A percentile compares a stretch with the other conserved stretches of the same genome.
Evolutionary conservation across 2,888 invertebrate species (phyloP).

Genomic region (Aethes cnicana): DNA sequence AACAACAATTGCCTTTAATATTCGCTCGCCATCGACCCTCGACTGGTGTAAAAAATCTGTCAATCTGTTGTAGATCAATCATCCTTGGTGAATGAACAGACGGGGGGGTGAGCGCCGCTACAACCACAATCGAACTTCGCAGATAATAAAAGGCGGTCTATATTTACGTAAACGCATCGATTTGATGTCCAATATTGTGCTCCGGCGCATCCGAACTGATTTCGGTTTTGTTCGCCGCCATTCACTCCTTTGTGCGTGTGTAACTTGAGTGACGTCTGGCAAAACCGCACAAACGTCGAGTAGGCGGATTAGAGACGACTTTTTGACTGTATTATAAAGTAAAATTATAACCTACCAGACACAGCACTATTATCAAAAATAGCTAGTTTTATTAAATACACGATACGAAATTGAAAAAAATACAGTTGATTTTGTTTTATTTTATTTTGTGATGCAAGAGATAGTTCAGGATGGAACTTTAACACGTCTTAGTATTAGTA

Average conservation of each 20-base stretch:
- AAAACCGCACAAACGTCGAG: slow-evolving; percentile 53
- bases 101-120: slow-evolving; percentile 63
- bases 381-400: no score
- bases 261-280: slow-evolving; percentile 65
- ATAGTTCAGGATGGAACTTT: no score
- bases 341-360: slow-evolving; percentile 26
- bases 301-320: slow-evolving; percentile 48
- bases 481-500: no score
- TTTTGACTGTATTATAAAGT: slow-evolving; percentile 34
- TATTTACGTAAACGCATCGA: slow-evolving; percentile 79
- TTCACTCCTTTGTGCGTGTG: slow-evolving; percentile 53
- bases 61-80: slow-evolving; percentile 81
- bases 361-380: neutral
- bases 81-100: slow-evolving; percentile 71
- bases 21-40: slow-evolving; percentile 71
- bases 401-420: neutral
- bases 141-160: slow-evolving; percentile 76
- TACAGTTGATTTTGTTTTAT: no score
- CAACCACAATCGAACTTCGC: slow-evolving; percentile 70
- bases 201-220: slow-evolving; percentile 64
- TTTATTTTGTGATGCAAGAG: no score
- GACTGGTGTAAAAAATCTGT: slow-evolving; percentile 79
- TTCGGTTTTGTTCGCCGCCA: slow-evolving; percentile 51
- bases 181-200: slow-evolving; percentile 75
- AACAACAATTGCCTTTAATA: slow-evolving; percentile 83